Conservation (phyloP, 2,888 invertebrate species). For the Chloromyia formosa region DNA sequence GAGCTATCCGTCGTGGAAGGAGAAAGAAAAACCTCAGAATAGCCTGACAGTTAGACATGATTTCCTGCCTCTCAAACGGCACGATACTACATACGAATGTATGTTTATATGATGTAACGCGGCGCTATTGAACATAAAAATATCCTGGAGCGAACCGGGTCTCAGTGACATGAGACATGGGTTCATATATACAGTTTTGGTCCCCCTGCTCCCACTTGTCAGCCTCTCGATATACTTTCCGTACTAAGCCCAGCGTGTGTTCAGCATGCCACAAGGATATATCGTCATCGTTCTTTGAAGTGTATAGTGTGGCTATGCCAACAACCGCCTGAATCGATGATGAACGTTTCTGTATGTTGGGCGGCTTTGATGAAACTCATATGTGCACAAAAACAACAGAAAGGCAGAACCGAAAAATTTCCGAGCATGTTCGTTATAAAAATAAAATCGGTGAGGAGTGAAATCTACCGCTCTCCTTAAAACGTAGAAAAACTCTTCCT, state of each 20-base stretch:
- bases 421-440: no score
- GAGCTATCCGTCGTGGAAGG: no score
- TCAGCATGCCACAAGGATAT: slow-evolving; percentile 2
- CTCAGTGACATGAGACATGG: slow-evolving; percentile 4
- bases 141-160: slow-evolving; percentile 19
- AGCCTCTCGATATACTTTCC: not conserved
- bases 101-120: no score
- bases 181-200: not conserved
- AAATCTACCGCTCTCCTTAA: no score
- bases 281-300: not conserved
- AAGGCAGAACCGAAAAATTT: no score
- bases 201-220: not conserved
- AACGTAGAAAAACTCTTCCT: no score
- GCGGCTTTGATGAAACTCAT: not conserved
- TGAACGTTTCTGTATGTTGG: slow-evolving; percentile 23
- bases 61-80: slow-evolving; percentile 34
- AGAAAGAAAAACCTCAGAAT: slow-evolving; percentile 4
- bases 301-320: not conserved
- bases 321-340: slow-evolving; percentile 10
- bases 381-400: no score
- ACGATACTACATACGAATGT: not conserved
- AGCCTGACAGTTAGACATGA: slow-evolving; percentile 34
- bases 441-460: no score
- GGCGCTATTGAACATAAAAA: slow-evolving; percentile 20
- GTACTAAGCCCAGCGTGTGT: not conserved